Evolutionary conservation across 2,797 vertebrate species (phyloP).

Genomic region (Rhinatrema bivittatum): DNA sequence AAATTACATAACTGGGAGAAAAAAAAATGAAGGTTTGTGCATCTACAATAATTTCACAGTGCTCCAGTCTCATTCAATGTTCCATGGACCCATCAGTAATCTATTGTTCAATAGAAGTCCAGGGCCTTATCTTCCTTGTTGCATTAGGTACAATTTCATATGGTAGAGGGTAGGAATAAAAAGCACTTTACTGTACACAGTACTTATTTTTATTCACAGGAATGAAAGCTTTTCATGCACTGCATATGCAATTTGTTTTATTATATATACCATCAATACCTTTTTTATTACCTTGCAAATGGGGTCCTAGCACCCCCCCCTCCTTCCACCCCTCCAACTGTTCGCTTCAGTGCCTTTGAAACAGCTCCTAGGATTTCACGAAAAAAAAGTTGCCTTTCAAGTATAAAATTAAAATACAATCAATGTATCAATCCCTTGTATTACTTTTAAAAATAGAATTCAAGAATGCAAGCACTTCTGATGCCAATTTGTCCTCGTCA

Average conservation of each 20-base stretch:
- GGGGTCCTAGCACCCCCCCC: no score
- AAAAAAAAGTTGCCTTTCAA: conserved; percentile 23
- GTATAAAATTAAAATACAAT: conserved; percentile 20
- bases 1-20: no score
- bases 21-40: no score
- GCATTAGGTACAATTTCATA: conserved; percentile 3
- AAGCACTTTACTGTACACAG: neutral
- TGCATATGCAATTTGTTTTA: no score
- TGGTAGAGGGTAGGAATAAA: neutral
- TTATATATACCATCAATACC: no score
- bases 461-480: conserved; percentile 9
- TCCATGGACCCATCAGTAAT: no score
- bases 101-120: no score
- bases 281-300: no score
- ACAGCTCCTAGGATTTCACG: conserved; percentile 1
- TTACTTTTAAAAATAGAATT: conserved; percentile 14
- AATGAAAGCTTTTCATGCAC: neutral
- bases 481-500: conserved; percentile 2
- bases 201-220: conserved; percentile 2
- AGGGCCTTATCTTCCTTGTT: neutral
- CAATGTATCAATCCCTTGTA: conserved; percentile 18
- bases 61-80: no score
- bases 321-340: no score
- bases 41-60: no score
- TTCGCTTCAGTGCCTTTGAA: neutral